Conservation (phyloP, 2,113 vertebrate species). For the Grantiella picta region DNA sequence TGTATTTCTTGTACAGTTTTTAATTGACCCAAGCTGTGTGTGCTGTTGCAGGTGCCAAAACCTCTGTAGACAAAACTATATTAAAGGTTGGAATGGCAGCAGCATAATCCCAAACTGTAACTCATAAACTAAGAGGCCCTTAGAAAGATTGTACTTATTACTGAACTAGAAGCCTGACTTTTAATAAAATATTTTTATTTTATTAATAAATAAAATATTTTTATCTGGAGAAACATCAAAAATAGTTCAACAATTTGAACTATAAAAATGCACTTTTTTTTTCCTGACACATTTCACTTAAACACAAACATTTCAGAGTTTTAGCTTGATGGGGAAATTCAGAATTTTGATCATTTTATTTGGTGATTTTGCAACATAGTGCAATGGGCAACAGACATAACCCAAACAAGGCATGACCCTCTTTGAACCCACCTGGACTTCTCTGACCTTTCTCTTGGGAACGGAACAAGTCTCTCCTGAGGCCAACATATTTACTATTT, state of each 20-base stretch:
- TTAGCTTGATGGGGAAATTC: neutral
- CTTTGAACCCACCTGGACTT: neutral
- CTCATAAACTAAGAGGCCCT: neutral
- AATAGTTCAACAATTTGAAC: neutral
- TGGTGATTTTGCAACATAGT: neutral
- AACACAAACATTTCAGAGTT: neutral
- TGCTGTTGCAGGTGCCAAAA: neutral
- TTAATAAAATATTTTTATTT: neutral
- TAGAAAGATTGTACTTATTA: neutral
- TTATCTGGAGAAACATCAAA: neutral
- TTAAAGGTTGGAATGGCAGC: neutral
- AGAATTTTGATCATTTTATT: neutral
- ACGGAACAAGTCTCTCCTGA: neutral
- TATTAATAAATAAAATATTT: too few relatives aligned
- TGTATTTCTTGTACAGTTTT: neutral
- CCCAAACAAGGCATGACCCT: neutral
- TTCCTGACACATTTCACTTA: neutral
- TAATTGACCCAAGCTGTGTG: neutral
- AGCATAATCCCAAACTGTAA: neutral
- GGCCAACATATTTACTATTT: neutral
- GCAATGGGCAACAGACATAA: neutral
- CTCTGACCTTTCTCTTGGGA: neutral
- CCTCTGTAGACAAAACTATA: fast-evolving
- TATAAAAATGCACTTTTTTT: neutral
- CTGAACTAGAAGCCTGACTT: neutral